A percentile compares a stretch with the other conserved stretches of the same genome.
Conservation (phyloP, 2,113 vertebrate genomes). For the Boleophthalmus pectinirostris region DNA sequence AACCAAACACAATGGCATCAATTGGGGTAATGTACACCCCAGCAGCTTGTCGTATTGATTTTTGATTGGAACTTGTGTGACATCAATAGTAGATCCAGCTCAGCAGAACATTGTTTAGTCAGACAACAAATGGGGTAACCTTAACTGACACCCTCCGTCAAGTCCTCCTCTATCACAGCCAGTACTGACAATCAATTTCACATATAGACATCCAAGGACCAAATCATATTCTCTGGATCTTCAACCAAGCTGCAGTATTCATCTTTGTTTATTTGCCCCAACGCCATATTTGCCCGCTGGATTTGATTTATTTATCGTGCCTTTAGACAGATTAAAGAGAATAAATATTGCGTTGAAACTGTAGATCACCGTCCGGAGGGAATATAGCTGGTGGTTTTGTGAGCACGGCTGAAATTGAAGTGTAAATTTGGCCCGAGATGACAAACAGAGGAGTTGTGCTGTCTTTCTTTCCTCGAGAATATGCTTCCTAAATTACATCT, state of each 20-base stretch:
- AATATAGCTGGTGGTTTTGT: neutral
- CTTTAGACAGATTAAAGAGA: slow-evolving; percentile 5
- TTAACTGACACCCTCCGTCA: slow-evolving; percentile 8
- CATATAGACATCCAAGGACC: slow-evolving; percentile 14
- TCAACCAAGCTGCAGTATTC: slow-evolving; percentile 11
- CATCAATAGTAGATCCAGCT: neutral
- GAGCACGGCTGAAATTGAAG: slow-evolving; percentile 1
- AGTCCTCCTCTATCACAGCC: slow-evolving; percentile 1
- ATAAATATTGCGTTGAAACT: slow-evolving; percentile 11
- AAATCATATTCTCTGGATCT: slow-evolving; percentile 12
- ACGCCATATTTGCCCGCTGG: neutral
- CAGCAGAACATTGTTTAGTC: slow-evolving; percentile 11
- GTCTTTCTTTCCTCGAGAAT: neutral
- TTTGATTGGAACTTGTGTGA: neutral
- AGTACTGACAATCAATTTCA: slow-evolving; percentile 23
- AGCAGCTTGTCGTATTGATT: neutral
- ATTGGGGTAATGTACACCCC: neutral
- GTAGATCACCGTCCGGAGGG: neutral
- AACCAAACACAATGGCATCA: slow-evolving; percentile 12
- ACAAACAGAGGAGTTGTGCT: slow-evolving; percentile 1
- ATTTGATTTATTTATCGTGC: slow-evolving; percentile 7
- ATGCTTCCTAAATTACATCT: slow-evolving; percentile 9
- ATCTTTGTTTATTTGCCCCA: slow-evolving; percentile 5
- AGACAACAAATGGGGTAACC: slow-evolving; percentile 18
- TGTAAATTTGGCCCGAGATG: slow-evolving; percentile 1